Conservation (phyloP, 2,797 vertebrate genomes). For the Emys orbicularis region DNA sequence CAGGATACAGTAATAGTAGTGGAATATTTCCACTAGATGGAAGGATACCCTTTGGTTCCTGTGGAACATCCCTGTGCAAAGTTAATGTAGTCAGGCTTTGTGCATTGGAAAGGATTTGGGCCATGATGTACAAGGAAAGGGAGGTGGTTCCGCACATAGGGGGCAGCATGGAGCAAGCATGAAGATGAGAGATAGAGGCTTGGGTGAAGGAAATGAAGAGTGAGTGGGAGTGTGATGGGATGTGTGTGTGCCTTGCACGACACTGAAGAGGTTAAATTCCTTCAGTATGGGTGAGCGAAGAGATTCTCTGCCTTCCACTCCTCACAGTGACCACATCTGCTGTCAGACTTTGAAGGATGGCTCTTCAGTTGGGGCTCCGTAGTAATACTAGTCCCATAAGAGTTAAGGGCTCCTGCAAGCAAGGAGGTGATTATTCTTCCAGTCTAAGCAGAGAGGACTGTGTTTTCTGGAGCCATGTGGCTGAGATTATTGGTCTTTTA, state of each 20-base stretch:
- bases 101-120: not conserved
- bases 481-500: conserved; percentile 16
- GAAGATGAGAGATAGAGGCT: not conserved
- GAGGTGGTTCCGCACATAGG: not conserved
- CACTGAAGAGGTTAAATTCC: not conserved
- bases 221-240: not conserved
- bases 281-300: not conserved
- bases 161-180: not conserved
- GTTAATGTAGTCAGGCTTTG: not conserved
- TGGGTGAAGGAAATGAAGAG: not conserved
- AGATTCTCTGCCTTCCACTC: not conserved
- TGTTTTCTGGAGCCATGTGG: conserved; percentile 34
- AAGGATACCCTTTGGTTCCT: not conserved
- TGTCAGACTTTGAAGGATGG: not conserved
- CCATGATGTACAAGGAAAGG: not conserved
- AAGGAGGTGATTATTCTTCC: conserved; percentile 13
- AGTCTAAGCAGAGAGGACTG: not conserved
- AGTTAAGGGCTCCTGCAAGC: not conserved
- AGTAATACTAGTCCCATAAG: not conserved
- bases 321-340: not conserved
- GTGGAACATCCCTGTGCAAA: not conserved
- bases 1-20: not conserved
- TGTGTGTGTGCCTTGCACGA: not conserved
- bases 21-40: not conserved
- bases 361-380: not conserved